These are phyloP conservation scores for Menidia menidia DNA, from an alignment of 2,797 vertebrate genomes.

Conservation along the genomic window DNA sequence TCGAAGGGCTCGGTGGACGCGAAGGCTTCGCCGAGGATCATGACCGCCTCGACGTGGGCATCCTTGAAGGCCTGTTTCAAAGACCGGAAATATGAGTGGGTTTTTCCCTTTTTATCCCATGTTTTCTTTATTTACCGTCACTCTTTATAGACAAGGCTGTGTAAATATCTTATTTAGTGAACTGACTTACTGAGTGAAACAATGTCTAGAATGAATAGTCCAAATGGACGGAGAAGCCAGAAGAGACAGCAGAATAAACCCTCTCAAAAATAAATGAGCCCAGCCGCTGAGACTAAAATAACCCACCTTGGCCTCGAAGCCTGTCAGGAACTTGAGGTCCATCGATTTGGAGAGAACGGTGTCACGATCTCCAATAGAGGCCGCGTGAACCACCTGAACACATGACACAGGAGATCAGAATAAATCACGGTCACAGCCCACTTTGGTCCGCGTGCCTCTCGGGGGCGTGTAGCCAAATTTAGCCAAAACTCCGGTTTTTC, in stretches of 20 bases:
- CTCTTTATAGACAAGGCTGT: too few relatives aligned
- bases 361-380: constrained; percentile 85
- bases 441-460: background rate
- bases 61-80: constrained; percentile 83
- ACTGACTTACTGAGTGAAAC: background rate
- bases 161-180: too few relatives aligned
- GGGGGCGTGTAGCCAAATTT: constrained; percentile 7
- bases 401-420: background rate
- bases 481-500: background rate
- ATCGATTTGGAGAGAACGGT: constrained; percentile 89
- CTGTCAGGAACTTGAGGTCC: constrained; percentile 91
- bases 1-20: constrained; percentile 82
- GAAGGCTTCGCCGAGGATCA: constrained; percentile 93
- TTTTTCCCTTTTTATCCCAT: too few relatives aligned
- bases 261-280: constrained; percentile 54
- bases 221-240: constrained; percentile 4
- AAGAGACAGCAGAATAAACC: constrained; percentile 17
- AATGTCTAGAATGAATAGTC: background rate
- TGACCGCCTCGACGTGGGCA: constrained; percentile 90
- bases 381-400: constrained; percentile 88
- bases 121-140: too few relatives aligned
- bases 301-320: constrained; percentile 91
- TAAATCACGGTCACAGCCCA: background rate
- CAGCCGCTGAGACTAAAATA: constrained; percentile 38
- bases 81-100: background rate